These are phyloP conservation scores for Sanderia malayensis DNA, from an alignment of 30 jellyfish, hydroid and myxozoan genomes.

Conservation along the genomic window DNA sequence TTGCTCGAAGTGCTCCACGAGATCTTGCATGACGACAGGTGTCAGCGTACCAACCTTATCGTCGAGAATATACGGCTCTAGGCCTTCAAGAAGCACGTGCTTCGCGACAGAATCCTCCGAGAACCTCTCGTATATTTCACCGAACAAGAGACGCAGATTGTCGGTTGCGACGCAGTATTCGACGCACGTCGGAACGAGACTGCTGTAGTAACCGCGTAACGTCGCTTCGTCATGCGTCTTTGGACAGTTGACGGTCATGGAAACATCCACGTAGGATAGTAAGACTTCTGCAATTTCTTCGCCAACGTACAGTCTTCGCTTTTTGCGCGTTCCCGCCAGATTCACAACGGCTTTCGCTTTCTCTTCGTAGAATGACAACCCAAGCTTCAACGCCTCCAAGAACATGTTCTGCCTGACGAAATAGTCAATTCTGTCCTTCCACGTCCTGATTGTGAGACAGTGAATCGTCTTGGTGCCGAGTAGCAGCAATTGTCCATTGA, in stretches of 20 bases:
- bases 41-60: conserved; percentile 57
- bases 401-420: conserved; percentile 87
- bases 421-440: conserved; percentile 94
- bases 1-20: conserved; percentile 81
- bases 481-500: conserved; percentile 90
- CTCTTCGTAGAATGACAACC: conserved; percentile 78
- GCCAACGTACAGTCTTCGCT: conserved; percentile 57
- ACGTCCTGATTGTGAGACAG: conserved; percentile 82
- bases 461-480: conserved; percentile 94
- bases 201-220: conserved; percentile 66
- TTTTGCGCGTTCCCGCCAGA: conserved; percentile 61
- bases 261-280: conserved; percentile 75
- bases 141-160: conserved; percentile 68
- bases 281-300: conserved; percentile 82
- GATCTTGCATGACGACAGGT: conserved; percentile 96
- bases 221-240: conserved; percentile 69
- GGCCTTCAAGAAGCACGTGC: conserved; percentile 75
- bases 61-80: conserved; percentile 81
- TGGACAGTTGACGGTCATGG: conserved; percentile 95
- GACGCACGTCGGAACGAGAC: conserved; percentile 80
- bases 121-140: conserved; percentile 87
- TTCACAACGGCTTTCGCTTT: conserved; percentile 95
- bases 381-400: conserved; percentile 84
- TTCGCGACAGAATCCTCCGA: conserved; percentile 86
- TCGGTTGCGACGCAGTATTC: conserved; percentile 75